These are phyloP conservation scores for Nesidiocoris tenuis DNA, from an alignment of 2,888 invertebrate genomes.

Conservation along the genomic window DNA sequence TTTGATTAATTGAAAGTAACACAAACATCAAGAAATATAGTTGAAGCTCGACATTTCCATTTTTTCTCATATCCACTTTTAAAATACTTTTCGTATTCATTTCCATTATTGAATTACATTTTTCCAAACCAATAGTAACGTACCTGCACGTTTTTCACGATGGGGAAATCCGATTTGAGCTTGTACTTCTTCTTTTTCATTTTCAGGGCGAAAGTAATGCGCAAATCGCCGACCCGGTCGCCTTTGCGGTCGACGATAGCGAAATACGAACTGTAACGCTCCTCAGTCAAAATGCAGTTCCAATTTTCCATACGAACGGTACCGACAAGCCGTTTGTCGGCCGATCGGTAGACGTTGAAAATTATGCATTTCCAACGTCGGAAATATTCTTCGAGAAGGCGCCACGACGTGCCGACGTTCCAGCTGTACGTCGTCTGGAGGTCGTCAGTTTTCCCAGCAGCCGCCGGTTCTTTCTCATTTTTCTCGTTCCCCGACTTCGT, in stretches of 20 bases:
- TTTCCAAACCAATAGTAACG: no score
- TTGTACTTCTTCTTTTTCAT: slow-evolving; percentile 34
- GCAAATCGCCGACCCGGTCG: slow-evolving; percentile 19
- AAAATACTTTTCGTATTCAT: no score
- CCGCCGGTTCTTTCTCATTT: not conserved
- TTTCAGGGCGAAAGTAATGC: slow-evolving; percentile 12
- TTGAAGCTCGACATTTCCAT: no score
- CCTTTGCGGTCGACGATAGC: slow-evolving; percentile 26
- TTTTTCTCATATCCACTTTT: no score
- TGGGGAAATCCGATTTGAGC: slow-evolving; percentile 29
- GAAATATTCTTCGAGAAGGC: slow-evolving; percentile 24
- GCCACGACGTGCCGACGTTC: slow-evolving; percentile 12
- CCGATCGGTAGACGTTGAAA: slow-evolving; percentile 27
- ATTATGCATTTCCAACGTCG: slow-evolving; percentile 15
- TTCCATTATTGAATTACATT: no score
- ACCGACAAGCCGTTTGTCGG: slow-evolving; percentile 17
- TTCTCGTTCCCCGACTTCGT: not conserved
- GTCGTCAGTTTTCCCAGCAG: not conserved
- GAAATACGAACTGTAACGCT: slow-evolving; percentile 19
- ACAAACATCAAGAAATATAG: no score
- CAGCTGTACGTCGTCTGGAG: not conserved
- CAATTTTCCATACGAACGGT: slow-evolving; percentile 9
- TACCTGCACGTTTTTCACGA: not conserved
- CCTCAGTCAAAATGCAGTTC: slow-evolving; percentile 31
- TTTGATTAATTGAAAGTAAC: no score